Base-by-base conservation (phyloP, 2,888 invertebrate genomes). In the Clepsis dumicolana region DNA sequence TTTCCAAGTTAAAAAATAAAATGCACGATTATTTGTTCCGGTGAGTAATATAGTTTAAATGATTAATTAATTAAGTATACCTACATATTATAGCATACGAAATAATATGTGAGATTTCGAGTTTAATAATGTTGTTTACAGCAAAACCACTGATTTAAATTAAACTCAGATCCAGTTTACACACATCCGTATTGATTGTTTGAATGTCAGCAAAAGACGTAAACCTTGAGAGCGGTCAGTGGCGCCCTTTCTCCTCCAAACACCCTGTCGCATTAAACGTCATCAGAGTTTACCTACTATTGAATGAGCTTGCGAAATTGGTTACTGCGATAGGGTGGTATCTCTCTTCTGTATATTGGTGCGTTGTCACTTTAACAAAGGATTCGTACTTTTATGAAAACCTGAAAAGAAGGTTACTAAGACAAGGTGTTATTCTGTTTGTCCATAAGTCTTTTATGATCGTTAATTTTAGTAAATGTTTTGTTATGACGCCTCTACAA, bases 171-270 rank as follows among this genome's bases (percentile, higher is more conserved):
- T 73, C 73, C 70, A 74, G 74, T 75, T 72, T 27, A 14, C n/a
- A 14, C 12, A 61, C 60, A 61, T 61, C 60, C 60, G 60, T 82
- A 85, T 87, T 64, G 78, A 78, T 75, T 79, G 77, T 82, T 74
- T 81, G 81, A 87, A 87, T 87, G 86, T 83, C 85, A 86, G 71
- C 73, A 64, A 71, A 76, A 81, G 80, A 80, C 71, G 82, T 76
- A 79, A 82, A 75, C 89, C 89, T 89, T 89, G 89, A 74, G 57
- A 25, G 75, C 82, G 88, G 88, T 88, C 84, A 85, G 77, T 81
- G 77, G 74, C 82, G 80, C 77, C 70, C 85, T 81, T 83, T 87
- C 83, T 76, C 64, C 62, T 29, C 32, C 14, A 29, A 29, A 10
- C 16, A 53, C 50, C 52, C 21, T 52, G 27, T 50, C 38, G 41